These are phyloP conservation scores for Heterodera filipjevi DNA, from an alignment of 2,888 invertebrate species.

Conservation along the genomic window DNA sequence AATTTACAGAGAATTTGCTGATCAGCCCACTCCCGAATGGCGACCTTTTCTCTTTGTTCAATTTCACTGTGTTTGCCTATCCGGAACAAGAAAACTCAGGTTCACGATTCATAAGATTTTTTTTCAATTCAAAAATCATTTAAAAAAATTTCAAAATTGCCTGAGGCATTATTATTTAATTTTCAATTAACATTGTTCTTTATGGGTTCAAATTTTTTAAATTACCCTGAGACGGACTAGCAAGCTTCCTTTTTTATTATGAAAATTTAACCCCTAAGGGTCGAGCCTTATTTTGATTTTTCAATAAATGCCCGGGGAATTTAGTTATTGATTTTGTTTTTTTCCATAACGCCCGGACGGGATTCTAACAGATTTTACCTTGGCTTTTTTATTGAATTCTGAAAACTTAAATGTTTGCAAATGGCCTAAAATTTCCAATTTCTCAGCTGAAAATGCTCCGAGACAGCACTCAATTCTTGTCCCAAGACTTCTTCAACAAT, in stretches of 20 bases:
- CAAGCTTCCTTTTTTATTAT: no score
- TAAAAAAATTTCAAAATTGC: background rate
- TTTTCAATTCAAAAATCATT: background rate
- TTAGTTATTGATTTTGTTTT: no score
- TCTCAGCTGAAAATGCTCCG: background rate
- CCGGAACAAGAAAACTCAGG: background rate
- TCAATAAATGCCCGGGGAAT: no score
- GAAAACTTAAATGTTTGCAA: no score
- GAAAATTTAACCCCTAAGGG: no score
- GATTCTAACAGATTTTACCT: no score
- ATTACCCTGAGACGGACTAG: no score
- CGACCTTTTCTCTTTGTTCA: background rate
- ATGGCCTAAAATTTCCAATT: background rate
- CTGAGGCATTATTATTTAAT: background rate
- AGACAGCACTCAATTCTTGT: background rate
- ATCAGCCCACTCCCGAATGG: conserved; percentile 8
- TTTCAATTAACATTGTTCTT: background rate
- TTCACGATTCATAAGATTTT: no score
- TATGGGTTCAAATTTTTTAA: no score
- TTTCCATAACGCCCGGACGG: no score
- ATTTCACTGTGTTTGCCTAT: background rate
- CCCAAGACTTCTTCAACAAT: conserved; percentile 40
- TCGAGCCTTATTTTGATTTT: no score
- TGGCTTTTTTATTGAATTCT: no score
- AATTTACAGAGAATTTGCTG: background rate